Base-by-base conservation (phyloP, 2,113 vertebrate species). In the Brachyhypopomus occidentalis region DNA sequence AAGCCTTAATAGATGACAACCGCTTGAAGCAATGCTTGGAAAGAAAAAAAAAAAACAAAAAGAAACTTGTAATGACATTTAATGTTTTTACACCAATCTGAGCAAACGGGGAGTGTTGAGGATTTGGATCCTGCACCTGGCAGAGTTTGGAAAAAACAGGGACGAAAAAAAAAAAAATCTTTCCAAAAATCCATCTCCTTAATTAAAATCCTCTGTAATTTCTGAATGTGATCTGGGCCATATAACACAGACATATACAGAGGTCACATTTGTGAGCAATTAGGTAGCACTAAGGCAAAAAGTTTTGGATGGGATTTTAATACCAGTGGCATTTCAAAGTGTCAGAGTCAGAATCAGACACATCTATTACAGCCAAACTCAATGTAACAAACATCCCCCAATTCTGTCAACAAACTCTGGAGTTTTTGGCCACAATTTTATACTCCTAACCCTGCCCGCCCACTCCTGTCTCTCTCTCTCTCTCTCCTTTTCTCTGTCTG, bases 211-310 rank as follows among this genome's bases (percentile, higher is more conserved):
- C 73, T 84, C 77, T 84, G 81, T 85, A 80, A 81, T 69, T 79
- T 80, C 67, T 83, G 88, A 73, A 84, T 69, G 72, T 79, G 69
- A 85, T 84, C 86, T 75, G 86, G 75, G 83, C 82, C 84, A 56
- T n/a, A 85, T 90, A 88, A 89, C 87, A 80, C 84, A 23, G 76
- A 80, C 82, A 77, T 77, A 86, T 88, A 81, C 80, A 45, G 34
- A 82, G 87, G 89, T 89, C 87, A 91, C 88, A 91, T 91, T 92
- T 90, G 89, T 87, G 79, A 92, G 83, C 88, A 88, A 91, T 92
- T 89, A 91, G 88, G 77, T 69, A 71, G 79, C 67, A 70, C 67
- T 23, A 80, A 74, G 58, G 30, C 41, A 79, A 63, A 84, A 86
- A 74, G 27, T 76, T 67, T 67, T 60, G 76, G 73, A 92, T 92